Percentiles rank a stretch among this genome's conserved stretches.
phyloP scores from a whole-genome alignment of 2,797 vertebrate species.

The Anomalospiza imberbis region DNA sequence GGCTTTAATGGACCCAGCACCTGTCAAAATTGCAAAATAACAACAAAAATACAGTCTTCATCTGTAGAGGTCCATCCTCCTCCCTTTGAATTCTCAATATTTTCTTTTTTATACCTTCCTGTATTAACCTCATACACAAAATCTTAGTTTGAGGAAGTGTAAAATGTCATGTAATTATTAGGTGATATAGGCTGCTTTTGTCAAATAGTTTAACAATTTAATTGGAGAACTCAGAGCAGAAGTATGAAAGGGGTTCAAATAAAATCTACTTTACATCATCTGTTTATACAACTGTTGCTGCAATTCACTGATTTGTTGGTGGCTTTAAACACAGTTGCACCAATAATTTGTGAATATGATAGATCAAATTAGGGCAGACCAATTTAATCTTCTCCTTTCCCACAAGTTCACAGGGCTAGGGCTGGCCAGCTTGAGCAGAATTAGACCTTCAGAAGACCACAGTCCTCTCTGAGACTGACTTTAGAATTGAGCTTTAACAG shows the following conservation, averaged over 20 bases:
- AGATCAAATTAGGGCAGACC: neutral
- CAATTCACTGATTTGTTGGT: neutral
- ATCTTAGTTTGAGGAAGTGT: neutral
- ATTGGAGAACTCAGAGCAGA: neutral
- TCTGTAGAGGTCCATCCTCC: neutral
- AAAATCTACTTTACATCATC: neutral
- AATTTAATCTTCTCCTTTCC: neutral
- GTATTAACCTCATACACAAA: neutral
- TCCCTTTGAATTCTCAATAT: neutral
- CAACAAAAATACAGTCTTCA: neutral
- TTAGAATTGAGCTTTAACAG: neutral
- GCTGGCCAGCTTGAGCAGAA: neutral
- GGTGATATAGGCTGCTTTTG: neutral
- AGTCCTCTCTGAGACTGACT: neutral
- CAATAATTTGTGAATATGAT: neutral
- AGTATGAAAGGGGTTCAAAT: neutral
- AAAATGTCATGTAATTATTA: neutral
- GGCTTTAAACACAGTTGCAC: neutral
- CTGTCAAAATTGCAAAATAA: neutral
- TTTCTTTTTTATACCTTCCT: neutral
- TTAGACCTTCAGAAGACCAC: neutral
- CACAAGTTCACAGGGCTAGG: neutral
- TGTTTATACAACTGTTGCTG: neutral
- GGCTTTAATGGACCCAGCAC: too few relatives aligned
- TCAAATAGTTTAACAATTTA: neutral